Conservation (phyloP, 2,113 vertebrate genomes). For the Eubucco bourcierii region DNA sequence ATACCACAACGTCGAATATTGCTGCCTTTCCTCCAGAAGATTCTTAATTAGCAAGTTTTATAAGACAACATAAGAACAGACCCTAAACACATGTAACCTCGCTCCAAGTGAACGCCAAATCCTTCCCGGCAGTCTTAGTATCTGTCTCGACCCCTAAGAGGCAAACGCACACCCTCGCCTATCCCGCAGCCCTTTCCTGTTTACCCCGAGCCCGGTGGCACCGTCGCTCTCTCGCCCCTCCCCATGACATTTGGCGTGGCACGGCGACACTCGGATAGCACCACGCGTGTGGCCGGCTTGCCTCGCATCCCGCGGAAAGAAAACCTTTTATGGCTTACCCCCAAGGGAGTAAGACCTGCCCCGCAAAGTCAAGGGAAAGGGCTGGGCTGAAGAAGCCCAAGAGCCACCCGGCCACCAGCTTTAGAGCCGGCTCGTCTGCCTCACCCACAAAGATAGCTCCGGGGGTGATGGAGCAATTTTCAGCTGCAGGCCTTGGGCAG, state of each 20-base stretch:
- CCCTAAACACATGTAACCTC: accelerated
- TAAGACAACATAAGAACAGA: not conserved
- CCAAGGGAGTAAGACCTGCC: not conserved
- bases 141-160: accelerated
- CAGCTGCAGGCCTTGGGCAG: not conserved
- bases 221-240: too few relatives aligned
- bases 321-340: not conserved
- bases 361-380: not conserved
- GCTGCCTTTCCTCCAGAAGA: not conserved
- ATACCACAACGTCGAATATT: accelerated
- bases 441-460: not conserved
- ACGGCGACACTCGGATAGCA: not conserved
- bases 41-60: not conserved
- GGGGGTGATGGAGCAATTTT: not conserved
- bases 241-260: not conserved
- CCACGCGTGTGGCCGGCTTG: not conserved
- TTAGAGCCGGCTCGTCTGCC: too few relatives aligned
- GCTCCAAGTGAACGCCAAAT: accelerated
- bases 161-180: accelerated
- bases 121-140: accelerated
- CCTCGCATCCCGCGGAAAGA: too few relatives aligned
- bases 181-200: accelerated
- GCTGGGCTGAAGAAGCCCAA: not conserved
- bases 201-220: not conserved
- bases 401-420: not conserved